These are phyloP conservation scores for Phyllotis vaccarum DNA, from an alignment of 2,797 vertebrate genomes.

Conservation along the genomic window DNA sequence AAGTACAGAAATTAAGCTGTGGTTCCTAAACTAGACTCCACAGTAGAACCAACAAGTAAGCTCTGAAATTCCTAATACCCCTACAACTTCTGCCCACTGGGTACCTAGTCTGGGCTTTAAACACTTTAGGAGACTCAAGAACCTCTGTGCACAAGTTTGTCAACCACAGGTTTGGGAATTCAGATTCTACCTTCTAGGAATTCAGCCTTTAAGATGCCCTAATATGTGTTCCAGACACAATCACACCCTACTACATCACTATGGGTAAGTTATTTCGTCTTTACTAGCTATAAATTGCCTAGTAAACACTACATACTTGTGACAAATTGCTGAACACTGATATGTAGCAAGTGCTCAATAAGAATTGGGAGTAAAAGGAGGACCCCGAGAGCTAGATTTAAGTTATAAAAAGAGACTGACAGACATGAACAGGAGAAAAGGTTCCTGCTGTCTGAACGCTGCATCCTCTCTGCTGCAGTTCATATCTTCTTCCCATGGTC, in stretches of 20 bases:
- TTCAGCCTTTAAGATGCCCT: neutral
- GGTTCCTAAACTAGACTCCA: neutral
- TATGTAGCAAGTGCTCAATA: neutral
- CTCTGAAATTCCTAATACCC: neutral
- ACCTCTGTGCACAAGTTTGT: neutral
- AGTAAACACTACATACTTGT: neutral
- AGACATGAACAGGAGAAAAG: neutral
- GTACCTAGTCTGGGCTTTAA: neutral
- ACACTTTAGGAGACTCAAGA: neutral
- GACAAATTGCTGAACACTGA: neutral
- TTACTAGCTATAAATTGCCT: neutral
- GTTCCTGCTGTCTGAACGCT: no score
- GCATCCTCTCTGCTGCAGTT: neutral
- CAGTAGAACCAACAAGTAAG: neutral
- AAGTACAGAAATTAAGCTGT: neutral
- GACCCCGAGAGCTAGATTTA: neutral
- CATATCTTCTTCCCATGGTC: rapidly evolving
- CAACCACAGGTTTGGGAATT: neutral
- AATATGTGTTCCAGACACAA: neutral
- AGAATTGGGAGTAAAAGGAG: neutral
- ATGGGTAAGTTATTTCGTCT: neutral
- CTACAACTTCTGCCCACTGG: neutral
- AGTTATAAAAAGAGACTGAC: neutral
- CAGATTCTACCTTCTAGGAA: neutral
- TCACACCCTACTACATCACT: neutral